These are phyloP conservation scores for Periophthalmus magnuspinnatus DNA, from an alignment of 2,797 vertebrate genomes.

Conservation along the genomic window DNA sequence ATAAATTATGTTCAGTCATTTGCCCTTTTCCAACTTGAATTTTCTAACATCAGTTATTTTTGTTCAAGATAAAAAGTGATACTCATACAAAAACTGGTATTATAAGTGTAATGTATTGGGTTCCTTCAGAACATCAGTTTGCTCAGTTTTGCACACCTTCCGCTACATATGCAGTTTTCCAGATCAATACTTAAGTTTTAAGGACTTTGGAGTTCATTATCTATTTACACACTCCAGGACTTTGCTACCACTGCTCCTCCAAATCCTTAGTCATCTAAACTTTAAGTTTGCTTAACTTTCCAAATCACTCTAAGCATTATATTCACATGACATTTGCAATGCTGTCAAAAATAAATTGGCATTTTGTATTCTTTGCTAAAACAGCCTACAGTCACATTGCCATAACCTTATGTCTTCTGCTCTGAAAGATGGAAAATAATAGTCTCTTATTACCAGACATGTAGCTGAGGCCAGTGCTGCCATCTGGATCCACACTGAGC, in stretches of 20 bases:
- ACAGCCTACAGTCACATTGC: conserved; percentile 9
- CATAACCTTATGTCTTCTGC: conserved; percentile 9
- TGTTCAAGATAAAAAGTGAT: too few species aligned
- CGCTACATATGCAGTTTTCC: neutral
- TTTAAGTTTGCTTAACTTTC: neutral
- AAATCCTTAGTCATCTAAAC: neutral
- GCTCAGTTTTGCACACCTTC: neutral
- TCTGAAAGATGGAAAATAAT: conserved; percentile 30
- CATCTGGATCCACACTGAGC: conserved; percentile 54
- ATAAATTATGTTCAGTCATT: too few species aligned
- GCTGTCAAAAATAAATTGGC: conserved; percentile 7
- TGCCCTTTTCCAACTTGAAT: too few species aligned
- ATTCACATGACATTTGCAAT: neutral
- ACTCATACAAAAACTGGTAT: too few species aligned
- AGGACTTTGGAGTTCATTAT: neutral
- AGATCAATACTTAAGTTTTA: neutral
- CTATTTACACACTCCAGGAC: neutral
- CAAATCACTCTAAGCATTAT: neutral
- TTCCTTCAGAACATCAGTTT: too few species aligned
- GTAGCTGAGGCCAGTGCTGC: conserved; percentile 31
- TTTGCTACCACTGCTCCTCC: neutral
- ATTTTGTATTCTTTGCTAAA: conserved; percentile 1
- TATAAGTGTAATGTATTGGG: too few species aligned
- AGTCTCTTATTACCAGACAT: conserved; percentile 44
- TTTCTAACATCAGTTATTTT: too few species aligned